phyloP scores from a whole-genome alignment of 2,113 vertebrate species.

The Ageneiosus marmoratus region DNA sequence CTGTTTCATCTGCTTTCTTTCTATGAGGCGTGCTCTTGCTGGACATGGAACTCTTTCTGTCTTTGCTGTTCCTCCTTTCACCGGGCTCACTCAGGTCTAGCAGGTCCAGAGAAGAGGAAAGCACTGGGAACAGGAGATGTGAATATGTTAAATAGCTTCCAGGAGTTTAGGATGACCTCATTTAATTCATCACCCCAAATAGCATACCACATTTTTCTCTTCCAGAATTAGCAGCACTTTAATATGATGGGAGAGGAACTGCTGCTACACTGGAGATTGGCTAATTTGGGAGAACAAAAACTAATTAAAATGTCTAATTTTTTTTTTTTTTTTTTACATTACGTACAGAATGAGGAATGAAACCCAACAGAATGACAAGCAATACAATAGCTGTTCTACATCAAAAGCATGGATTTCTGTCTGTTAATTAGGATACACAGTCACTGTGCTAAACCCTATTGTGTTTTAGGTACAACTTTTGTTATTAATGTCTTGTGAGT shows the following conservation, averaged over 20 bases:
- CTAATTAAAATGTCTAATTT: slow-evolving; percentile 17
- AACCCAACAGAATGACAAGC: not conserved
- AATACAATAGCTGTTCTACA: not conserved
- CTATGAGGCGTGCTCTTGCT: slow-evolving; percentile 79
- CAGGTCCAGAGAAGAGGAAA: slow-evolving; percentile 93
- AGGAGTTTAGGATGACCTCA: slow-evolving; percentile 14
- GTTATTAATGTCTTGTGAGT: no score
- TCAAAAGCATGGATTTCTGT: not conserved
- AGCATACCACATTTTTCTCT: slow-evolving; percentile 22
- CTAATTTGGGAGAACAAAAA: slow-evolving; percentile 5
- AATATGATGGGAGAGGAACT: slow-evolving; percentile 19
- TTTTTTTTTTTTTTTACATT: not conserved
- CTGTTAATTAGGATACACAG: not conserved
- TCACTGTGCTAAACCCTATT: no score
- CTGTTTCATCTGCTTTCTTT: slow-evolving; percentile 89
- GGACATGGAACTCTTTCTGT: slow-evolving; percentile 78
- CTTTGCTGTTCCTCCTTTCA: slow-evolving; percentile 84
- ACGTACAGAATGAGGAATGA: not conserved
- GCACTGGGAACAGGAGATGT: slow-evolving; percentile 73
- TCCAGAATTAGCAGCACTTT: slow-evolving; percentile 18
- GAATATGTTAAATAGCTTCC: slow-evolving; percentile 1
- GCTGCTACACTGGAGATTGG: slow-evolving; percentile 12
- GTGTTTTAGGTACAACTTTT: no score
- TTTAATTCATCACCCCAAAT: slow-evolving; percentile 18
- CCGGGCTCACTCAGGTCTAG: slow-evolving; percentile 94